Percentiles rank a stretch among this genome's conserved stretches.
phyloP scores from a whole-genome alignment of 37 sponge, comb jelly and placozoan genomes.

The Geodia barretti region DNA sequence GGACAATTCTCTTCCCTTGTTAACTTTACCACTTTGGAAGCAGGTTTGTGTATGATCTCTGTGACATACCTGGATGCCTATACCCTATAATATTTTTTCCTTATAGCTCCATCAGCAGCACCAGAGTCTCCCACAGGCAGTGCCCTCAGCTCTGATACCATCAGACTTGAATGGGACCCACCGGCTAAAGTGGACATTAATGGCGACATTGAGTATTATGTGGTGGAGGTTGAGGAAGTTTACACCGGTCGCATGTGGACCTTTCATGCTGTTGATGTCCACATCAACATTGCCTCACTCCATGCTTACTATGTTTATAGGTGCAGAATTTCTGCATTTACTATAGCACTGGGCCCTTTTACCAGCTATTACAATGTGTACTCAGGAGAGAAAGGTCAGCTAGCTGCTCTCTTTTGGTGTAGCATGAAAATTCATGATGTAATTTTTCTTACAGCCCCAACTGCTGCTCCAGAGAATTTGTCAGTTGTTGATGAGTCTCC shows the following conservation, averaged over 20 bases:
- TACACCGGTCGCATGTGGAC: conserved; percentile 17
- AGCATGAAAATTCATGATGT: not conserved
- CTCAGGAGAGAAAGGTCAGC: conserved; percentile 1
- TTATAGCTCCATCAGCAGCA: not conserved
- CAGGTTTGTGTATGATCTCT: not conserved
- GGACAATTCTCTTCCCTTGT: conserved; percentile 2
- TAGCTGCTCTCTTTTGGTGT: not conserved
- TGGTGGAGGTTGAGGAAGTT: conserved; percentile 16
- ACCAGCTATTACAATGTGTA: not conserved
- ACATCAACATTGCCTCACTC: conserved; percentile 7
- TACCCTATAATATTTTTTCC: not conserved
- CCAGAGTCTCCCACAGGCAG: not conserved
- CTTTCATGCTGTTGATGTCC: conserved; percentile 18
- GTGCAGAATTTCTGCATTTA: conserved; percentile 2
- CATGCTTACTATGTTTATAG: conserved; percentile 10
- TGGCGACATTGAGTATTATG: not conserved
- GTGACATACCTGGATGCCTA: not conserved
- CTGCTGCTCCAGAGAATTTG: not conserved
- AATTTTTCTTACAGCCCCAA: conserved; percentile 8
- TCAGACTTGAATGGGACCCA: conserved; percentile 2
- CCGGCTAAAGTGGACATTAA: not conserved
- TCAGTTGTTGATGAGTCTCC: not conserved
- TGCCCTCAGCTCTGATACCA: not conserved
- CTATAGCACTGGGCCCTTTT: not conserved
- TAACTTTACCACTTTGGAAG: not conserved